A percentile compares a stretch with the other conserved stretches of the same genome.
Conservation (phyloP, 2,888 invertebrate genomes). For the Andrena chrysosceles region DNA sequence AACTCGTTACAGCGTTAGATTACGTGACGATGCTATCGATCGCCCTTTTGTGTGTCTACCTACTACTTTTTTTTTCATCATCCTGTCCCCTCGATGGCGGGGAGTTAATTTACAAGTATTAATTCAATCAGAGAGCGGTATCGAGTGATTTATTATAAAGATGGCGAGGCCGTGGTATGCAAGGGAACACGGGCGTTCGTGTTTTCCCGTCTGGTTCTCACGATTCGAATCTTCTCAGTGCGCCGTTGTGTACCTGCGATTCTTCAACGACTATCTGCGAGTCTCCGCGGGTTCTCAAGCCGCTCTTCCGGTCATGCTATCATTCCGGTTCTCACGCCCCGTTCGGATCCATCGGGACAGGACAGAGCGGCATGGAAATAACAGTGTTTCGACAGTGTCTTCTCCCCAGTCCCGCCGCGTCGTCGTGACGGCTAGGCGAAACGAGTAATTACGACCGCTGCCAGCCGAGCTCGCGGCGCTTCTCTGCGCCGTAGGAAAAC, state of each 20-base stretch:
- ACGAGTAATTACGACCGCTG: constrained; percentile 33
- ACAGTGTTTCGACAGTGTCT: constrained; percentile 47
- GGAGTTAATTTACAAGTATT: constrained; percentile 27
- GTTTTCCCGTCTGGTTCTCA: constrained; percentile 71
- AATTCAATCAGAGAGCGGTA: constrained; percentile 34
- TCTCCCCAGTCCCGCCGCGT: constrained; percentile 7
- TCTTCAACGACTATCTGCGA: constrained; percentile 67
- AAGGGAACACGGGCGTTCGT: constrained; percentile 43
- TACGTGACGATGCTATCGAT: not conserved
- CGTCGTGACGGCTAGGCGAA: constrained; percentile 9
- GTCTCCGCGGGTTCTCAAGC: constrained; percentile 72
- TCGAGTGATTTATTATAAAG: constrained; percentile 57
- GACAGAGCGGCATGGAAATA: constrained; percentile 55
- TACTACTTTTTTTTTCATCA: not conserved
- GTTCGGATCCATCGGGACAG: constrained; percentile 68
- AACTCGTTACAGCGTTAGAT: constrained; percentile 22
- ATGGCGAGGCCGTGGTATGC: constrained; percentile 35
- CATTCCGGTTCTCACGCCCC: constrained; percentile 75
- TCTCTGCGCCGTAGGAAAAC: not conserved
- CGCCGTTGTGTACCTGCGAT: constrained; percentile 64
- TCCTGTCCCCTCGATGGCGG: not conserved
- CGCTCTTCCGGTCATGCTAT: constrained; percentile 75
- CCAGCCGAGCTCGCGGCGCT: constrained; percentile 1
- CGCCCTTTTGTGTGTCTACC: not conserved
- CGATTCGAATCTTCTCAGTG: constrained; percentile 72